phyloP scores from a whole-genome alignment of 2,797 vertebrate species.

The Silurus aristotelis region DNA sequence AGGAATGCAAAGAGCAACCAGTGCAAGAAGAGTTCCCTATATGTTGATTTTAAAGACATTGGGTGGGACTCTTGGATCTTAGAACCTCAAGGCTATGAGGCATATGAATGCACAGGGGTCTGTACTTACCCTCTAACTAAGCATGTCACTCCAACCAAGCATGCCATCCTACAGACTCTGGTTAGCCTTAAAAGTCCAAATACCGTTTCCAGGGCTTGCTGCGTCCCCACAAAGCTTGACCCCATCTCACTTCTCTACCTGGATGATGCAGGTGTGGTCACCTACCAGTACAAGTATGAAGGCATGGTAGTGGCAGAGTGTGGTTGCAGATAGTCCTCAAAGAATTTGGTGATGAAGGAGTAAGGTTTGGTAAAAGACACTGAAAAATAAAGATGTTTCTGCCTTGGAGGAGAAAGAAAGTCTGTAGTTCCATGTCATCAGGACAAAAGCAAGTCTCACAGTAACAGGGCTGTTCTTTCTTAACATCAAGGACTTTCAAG shows the following conservation, averaged over 20 bases:
- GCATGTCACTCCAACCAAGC: constrained; percentile 93
- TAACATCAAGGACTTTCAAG: constrained; percentile 17
- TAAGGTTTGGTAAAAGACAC: constrained; percentile 32
- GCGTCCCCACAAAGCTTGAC: constrained; percentile 94
- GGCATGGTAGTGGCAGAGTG: constrained; percentile 97
- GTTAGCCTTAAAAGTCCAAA: constrained; percentile 91
- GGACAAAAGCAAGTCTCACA: constrained; percentile 38
- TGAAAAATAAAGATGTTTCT: constrained; percentile 37
- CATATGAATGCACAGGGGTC: constrained; percentile 88
- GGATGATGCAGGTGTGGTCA: constrained; percentile 93
- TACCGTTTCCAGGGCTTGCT: constrained; percentile 89
- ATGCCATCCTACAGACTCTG: constrained; percentile 94
- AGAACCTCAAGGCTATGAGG: constrained; percentile 89
- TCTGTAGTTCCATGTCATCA: constrained; percentile 23
- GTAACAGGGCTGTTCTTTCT: constrained; percentile 30
- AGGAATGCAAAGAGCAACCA: constrained; percentile 94
- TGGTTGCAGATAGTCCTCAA: constrained; percentile 90
- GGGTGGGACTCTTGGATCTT: constrained; percentile 99
- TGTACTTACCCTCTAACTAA: constrained; percentile 92
- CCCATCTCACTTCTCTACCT: constrained; percentile 96
- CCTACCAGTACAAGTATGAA: constrained; percentile 97
- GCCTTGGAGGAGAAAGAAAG: constrained; percentile 57
- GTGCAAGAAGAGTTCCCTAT: constrained; percentile 90
- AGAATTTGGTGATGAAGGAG: constrained; percentile 5
- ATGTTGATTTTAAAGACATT: constrained; percentile 97